Evolutionary conservation across 1,140 invertebrate genomes (phyloP).

Genomic region (Temnothorax curvispinosus): DNA sequence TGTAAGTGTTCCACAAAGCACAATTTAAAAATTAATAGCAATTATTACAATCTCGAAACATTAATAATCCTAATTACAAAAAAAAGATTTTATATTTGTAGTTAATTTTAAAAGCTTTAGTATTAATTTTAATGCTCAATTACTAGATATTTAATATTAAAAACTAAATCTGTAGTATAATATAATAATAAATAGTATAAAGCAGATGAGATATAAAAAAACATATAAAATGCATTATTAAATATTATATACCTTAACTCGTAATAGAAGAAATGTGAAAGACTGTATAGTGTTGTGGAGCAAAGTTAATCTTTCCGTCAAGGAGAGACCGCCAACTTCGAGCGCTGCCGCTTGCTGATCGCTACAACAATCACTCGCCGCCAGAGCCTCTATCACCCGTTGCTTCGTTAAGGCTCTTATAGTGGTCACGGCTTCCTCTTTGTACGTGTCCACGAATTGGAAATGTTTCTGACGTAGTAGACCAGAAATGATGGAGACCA

Average conservation of each 20-base stretch:
- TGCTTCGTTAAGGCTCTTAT: slow-evolving; percentile 96
- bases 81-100: not conserved
- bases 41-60: slow-evolving; percentile 21
- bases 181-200: not conserved
- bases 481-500: slow-evolving; percentile 95
- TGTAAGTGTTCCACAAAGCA: not conserved
- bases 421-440: slow-evolving; percentile 95
- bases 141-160: not conserved
- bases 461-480: slow-evolving; percentile 94
- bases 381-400: slow-evolving; percentile 92
- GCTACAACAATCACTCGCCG: slow-evolving; percentile 87
- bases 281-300: slow-evolving; percentile 90
- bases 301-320: slow-evolving; percentile 92
- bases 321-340: slow-evolving; percentile 86
- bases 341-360: slow-evolving; percentile 84
- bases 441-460: slow-evolving; percentile 95
- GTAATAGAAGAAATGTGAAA: slow-evolving; percentile 85
- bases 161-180: not conserved
- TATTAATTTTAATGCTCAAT: not conserved
- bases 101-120: not conserved
- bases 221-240: not conserved
- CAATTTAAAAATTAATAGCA: not conserved
- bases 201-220: not conserved
- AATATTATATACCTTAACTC: slow-evolving; percentile 87
- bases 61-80: not conserved